A percentile compares a stretch with the other conserved stretches of the same genome.
Evolutionary conservation across 2,888 invertebrate species (phyloP).

Genomic region (Cantharis flavilabris): DNA sequence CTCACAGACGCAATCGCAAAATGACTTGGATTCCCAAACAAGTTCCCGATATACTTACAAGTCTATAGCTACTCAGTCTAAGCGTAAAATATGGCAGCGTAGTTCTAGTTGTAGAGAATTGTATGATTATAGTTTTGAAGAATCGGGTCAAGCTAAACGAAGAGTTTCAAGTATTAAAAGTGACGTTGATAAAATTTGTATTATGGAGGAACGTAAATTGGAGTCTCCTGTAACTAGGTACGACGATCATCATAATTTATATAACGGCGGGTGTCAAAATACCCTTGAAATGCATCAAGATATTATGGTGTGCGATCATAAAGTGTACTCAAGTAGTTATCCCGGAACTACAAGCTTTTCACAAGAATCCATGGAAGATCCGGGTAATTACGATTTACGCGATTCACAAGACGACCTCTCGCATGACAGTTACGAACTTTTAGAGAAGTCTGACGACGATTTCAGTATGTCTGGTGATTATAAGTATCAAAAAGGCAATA

Average conservation of each 20-base stretch:
- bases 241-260: constrained; percentile 69
- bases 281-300: constrained; percentile 71
- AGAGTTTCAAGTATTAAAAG: constrained; percentile 58
- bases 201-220: constrained; percentile 56
- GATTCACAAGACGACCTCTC: constrained; percentile 85
- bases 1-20: constrained; percentile 55
- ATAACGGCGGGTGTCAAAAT: constrained; percentile 65
- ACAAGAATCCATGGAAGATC: constrained; percentile 68
- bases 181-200: constrained; percentile 44
- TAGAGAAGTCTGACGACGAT: constrained; percentile 76
- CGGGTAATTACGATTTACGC: constrained; percentile 65
- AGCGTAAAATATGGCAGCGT: constrained; percentile 71
- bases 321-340: constrained; percentile 84
- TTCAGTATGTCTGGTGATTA: constrained; percentile 54
- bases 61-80: constrained; percentile 48
- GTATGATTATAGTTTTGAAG: constrained; percentile 76
- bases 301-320: constrained; percentile 66
- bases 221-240: constrained; percentile 76
- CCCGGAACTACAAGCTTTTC: constrained; percentile 75
- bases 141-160: constrained; percentile 69
- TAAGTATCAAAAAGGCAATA: constrained; percentile 43
- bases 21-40: constrained; percentile 48
- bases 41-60: constrained; percentile 44
- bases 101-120: constrained; percentile 83
- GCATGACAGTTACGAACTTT: constrained; percentile 85